phyloP scores from a whole-genome alignment of 2,888 invertebrate genomes.

The Crioceris asparagi region DNA sequence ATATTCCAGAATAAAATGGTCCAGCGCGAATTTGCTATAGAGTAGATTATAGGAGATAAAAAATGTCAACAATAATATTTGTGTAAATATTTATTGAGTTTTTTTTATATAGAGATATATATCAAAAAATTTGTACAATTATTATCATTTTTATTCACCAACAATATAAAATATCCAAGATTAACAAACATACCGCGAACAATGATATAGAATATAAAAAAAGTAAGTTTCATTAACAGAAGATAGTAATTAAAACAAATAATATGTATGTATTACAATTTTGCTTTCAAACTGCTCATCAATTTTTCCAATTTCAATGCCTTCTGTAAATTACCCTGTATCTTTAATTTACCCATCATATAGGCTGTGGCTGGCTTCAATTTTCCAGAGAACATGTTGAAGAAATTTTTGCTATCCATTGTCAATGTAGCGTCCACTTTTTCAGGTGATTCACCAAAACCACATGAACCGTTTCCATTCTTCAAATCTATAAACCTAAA shows the following conservation, averaged over 20 bases:
- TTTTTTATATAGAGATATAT: no score
- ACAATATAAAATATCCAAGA: not conserved
- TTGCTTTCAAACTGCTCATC: constrained; percentile 66
- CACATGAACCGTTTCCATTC: constrained; percentile 69
- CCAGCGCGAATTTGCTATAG: no score
- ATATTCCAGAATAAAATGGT: no score
- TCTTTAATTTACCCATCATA: constrained; percentile 93
- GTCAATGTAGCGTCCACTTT: constrained; percentile 74
- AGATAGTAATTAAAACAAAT: constrained; percentile 2
- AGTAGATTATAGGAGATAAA: no score
- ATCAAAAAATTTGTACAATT: not conserved
- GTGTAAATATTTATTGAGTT: no score
- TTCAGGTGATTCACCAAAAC: constrained; percentile 60
- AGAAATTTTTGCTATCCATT: constrained; percentile 70
- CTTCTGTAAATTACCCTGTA: constrained; percentile 82
- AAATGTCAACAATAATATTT: no score
- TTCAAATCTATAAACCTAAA: constrained; percentile 78
- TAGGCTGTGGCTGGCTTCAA: constrained; percentile 86
- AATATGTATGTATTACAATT: constrained; percentile 43
- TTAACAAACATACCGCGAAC: not conserved
- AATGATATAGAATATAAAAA: not conserved
- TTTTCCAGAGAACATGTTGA: constrained; percentile 75
- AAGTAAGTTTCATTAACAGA: not conserved
- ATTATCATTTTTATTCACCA: not conserved
- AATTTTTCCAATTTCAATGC: constrained; percentile 92